A percentile compares a stretch with the other conserved stretches of the same genome.
Evolutionary conservation across 2,113 vertebrate genomes (phyloP).

Genomic region (Misgurnus mizolepis): DNA sequence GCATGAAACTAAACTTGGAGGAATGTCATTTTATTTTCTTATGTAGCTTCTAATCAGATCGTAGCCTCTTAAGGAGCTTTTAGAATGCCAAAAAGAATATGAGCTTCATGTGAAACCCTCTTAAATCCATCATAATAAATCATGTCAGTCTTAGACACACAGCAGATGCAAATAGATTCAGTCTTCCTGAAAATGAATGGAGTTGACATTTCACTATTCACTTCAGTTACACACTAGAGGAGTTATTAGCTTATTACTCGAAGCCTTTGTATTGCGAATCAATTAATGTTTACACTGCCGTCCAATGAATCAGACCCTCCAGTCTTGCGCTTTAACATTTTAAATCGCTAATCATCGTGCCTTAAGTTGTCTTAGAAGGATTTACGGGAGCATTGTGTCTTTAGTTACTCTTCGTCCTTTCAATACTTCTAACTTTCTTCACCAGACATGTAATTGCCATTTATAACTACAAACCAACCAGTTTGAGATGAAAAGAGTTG

Average conservation of each 20-base stretch:
- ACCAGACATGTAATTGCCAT: slow-evolving; percentile 10
- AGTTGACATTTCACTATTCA: not conserved
- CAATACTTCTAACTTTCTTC: not conserved
- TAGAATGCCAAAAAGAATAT: slow-evolving; percentile 10
- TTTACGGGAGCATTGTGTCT: not conserved
- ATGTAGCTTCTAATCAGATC: slow-evolving; percentile 14
- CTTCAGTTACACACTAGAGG: not conserved
- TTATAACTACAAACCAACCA: not conserved
- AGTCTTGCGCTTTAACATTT: not conserved
- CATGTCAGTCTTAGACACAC: slow-evolving; percentile 16
- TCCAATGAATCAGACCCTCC: not conserved
- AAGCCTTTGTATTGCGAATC: not conserved
- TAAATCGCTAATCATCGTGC: not conserved
- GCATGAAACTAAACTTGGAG: not conserved
- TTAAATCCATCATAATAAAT: slow-evolving; percentile 36
- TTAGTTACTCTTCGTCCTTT: not conserved
- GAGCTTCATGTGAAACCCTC: slow-evolving; percentile 24
- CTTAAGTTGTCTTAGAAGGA: not conserved
- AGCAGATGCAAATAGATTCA: slow-evolving; percentile 21
- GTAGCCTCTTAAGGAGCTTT: slow-evolving; percentile 15
- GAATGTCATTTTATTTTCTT: slow-evolving; percentile 16
- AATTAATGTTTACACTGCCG: not conserved
- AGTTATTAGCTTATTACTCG: not conserved
- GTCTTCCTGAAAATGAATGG: slow-evolving; percentile 6
- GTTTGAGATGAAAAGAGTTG: slow-evolving; percentile 10